Conservation (phyloP, 2,888 invertebrate genomes). For the Nyleta sp. region DNA sequence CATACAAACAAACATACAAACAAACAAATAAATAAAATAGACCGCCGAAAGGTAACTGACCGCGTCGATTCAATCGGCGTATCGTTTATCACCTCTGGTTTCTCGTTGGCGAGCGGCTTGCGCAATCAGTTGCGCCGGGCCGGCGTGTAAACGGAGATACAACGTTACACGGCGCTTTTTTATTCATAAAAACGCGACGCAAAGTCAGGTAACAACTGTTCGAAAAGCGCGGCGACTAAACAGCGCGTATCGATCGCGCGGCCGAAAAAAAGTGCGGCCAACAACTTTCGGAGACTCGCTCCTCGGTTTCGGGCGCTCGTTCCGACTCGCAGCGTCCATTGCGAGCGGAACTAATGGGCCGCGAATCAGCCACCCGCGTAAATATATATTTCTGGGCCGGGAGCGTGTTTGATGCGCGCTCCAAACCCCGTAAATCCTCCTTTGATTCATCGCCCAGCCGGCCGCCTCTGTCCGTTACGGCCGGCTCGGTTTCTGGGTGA, state of each 20-base stretch:
- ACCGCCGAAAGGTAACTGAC: slow-evolving; percentile 53
- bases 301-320: slow-evolving; percentile 30
- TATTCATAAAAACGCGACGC: slow-evolving; percentile 47
- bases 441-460: slow-evolving; percentile 46
- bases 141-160: slow-evolving; percentile 49
- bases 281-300: slow-evolving; percentile 9
- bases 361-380: slow-evolving; percentile 49
- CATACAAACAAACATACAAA: slow-evolving; percentile 1
- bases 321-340: slow-evolving; percentile 43
- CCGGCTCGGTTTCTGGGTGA: slow-evolving; percentile 28
- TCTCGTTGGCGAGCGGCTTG: slow-evolving; percentile 42
- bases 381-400: slow-evolving; percentile 41
- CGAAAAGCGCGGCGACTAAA: background rate
- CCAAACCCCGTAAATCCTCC: slow-evolving; percentile 38
- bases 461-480: slow-evolving; percentile 13
- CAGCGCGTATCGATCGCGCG: background rate
- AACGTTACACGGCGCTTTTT: slow-evolving; percentile 18
- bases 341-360: slow-evolving; percentile 43
- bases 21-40: slow-evolving; percentile 48
- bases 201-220: too few species aligned
- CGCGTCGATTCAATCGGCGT: slow-evolving; percentile 57
- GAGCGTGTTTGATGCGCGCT: slow-evolving; percentile 38
- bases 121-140: slow-evolving; percentile 41
- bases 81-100: slow-evolving; percentile 58
- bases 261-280: too few species aligned